A percentile compares a stretch with the other conserved stretches of the same genome.
These are phyloP conservation scores for Lagocephalus sceleratus DNA, from an alignment of 2,797 vertebrate species.

Conservation along the genomic window DNA sequence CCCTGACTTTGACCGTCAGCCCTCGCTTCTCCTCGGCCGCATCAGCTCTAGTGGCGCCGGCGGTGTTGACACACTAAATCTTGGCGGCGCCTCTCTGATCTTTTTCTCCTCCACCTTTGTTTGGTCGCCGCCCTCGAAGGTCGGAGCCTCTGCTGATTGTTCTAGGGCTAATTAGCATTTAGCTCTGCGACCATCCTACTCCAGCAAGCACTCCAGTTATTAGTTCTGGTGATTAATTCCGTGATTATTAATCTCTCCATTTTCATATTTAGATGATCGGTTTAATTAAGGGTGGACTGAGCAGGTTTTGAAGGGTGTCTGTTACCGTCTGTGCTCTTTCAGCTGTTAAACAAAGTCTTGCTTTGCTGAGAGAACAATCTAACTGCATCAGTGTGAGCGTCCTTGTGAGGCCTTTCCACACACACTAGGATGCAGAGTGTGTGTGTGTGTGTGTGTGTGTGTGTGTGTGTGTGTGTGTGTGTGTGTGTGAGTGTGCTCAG, in stretches of 20 bases:
- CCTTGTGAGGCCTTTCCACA: too few relatives aligned
- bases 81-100: constrained; percentile 6
- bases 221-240: neutral
- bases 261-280: neutral
- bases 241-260: neutral
- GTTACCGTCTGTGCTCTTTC: too few relatives aligned
- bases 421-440: too few relatives aligned
- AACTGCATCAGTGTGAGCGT: neutral
- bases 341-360: too few relatives aligned
- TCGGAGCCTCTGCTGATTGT: constrained; percentile 30
- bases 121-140: constrained; percentile 37
- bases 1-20: constrained; percentile 23
- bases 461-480: constrained; percentile 3
- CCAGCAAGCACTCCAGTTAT: constrained; percentile 7
- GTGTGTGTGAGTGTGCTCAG: constrained; percentile 16
- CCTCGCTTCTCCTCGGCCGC: constrained; percentile 31
- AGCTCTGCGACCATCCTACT: constrained; percentile 30
- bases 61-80: constrained; percentile 20
- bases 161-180: constrained; percentile 50
- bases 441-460: neutral
- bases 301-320: neutral
- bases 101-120: constrained; percentile 6
- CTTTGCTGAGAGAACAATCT: neutral
- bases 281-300: too few relatives aligned
- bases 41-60: constrained; percentile 17